These are phyloP conservation scores for Oenanthe melanoleuca DNA, from an alignment of 2,113 vertebrate species.

Conservation along the genomic window DNA sequence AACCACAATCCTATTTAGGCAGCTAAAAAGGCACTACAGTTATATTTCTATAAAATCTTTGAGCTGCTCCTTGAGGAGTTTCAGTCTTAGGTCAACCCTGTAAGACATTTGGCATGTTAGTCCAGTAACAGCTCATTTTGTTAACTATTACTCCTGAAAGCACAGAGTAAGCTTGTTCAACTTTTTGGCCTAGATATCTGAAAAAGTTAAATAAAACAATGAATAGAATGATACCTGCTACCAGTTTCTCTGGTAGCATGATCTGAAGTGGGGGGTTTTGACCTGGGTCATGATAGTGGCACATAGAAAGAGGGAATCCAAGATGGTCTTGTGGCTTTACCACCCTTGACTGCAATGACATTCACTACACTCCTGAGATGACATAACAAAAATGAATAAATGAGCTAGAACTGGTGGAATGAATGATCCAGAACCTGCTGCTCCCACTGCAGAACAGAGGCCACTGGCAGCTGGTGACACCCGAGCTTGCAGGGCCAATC, in stretches of 20 bases:
- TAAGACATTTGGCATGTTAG: background rate
- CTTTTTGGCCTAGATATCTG: background rate
- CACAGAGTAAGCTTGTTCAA: background rate
- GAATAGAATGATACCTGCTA: background rate
- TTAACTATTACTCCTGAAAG: background rate
- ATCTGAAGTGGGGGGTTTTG: background rate
- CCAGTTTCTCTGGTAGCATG: background rate
- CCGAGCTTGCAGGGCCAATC: background rate
- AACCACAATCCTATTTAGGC: slow-evolving; percentile 31
- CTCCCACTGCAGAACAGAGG: background rate
- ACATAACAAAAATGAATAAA: fast-evolving
- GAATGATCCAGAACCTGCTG: background rate
- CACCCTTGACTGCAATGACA: fast-evolving
- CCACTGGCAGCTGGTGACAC: background rate
- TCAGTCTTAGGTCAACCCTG: background rate
- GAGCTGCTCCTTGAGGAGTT: background rate
- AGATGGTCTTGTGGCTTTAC: background rate
- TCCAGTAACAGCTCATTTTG: background rate
- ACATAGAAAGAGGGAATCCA: background rate
- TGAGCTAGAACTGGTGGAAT: background rate
- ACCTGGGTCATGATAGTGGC: background rate
- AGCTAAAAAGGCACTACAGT: background rate
- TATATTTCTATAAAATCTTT: background rate
- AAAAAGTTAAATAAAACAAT: background rate
- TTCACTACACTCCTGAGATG: background rate